Base-by-base conservation (phyloP, 1,140 invertebrate species). In the Liolophura sinensis region DNA sequence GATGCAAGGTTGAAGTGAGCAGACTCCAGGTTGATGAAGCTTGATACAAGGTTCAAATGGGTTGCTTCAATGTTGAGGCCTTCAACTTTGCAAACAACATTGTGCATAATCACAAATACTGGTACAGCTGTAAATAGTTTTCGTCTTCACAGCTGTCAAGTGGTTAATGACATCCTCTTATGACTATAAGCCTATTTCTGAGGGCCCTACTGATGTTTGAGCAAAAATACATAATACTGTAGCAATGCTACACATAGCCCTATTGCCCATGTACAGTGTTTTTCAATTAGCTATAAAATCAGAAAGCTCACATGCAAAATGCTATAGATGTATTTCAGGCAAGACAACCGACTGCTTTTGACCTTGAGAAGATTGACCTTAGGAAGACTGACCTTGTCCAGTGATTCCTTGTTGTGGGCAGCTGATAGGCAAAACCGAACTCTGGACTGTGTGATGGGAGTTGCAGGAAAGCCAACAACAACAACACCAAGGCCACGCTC, bases 391-490 rank as follows among this genome's bases (percentile, higher is more conserved):
- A 92, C 95, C 79, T 91, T 89, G 86, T 99, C 97, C 62, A 99
- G 86, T 88, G 97, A 95, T 86, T 95, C 92, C 85, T 96, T 95
- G 24, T 94, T 95, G 83, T 99, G 97, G 24, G 93, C 91, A 54
- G 97, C 96, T 31, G 95, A 98, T 49, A 99, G 84, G 82, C 97
- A 99, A 85, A 99, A 97, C 72, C 97, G 86, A 69, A 96, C 96
- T 78, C 97, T 89, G 24, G 94, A 93, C 85, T 94, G 91, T 87
- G 95, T 92, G 62, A 99, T 89, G 54, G 95, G 93, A n/a, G 97
- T 99, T 40, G 97, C 97, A 61, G 98, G 97, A 86, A 97, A 99
- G 64, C 96, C 96, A 64, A 99, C 97, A 64, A 97, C 96, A 6
- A 99, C 97, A 15, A 91, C 91, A 24, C 96, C 97, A 64, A 99